Conservation (phyloP, 2,113 vertebrate genomes). For the Paracanthobrama guichenoti region DNA sequence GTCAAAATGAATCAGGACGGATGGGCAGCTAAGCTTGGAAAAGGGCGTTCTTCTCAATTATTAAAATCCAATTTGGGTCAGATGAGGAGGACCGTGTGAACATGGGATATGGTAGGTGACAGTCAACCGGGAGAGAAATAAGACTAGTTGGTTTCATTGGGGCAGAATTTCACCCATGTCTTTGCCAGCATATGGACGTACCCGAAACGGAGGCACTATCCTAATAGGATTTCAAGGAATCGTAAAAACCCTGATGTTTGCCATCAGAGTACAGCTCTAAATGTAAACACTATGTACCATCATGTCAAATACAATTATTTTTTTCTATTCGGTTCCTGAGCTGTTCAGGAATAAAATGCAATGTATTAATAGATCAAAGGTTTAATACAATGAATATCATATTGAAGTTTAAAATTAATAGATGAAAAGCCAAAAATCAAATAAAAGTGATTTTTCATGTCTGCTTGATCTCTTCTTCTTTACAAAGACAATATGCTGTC, state of each 20-base stretch:
- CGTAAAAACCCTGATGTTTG: conserved; percentile 19
- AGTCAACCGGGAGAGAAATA: conserved; percentile 61
- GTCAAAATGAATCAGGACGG: conserved; percentile 42
- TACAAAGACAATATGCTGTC: neutral
- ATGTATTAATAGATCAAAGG: conserved; percentile 9
- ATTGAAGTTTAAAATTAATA: neutral
- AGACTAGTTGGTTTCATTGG: neutral
- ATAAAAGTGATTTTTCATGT: neutral
- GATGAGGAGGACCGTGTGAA: conserved; percentile 56
- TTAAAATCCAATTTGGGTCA: conserved; percentile 80
- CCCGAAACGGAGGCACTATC: neutral
- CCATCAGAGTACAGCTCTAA: neutral
- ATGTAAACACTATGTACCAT: neutral
- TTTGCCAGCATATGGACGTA: neutral
- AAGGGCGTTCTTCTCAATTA: conserved; percentile 74
- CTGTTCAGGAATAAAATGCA: neutral
- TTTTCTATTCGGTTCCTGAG: neutral
- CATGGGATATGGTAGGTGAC: conserved; percentile 64
- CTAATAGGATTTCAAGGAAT: neutral
- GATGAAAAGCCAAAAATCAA: neutral
- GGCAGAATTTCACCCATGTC: neutral
- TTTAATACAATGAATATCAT: neutral
- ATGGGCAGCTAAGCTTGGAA: conserved; percentile 64
- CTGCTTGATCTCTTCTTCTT: neutral
- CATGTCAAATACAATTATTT: too few relatives aligned